phyloP scores from a whole-genome alignment of 2,797 vertebrate species.

The Linurgus olivaceus region DNA sequence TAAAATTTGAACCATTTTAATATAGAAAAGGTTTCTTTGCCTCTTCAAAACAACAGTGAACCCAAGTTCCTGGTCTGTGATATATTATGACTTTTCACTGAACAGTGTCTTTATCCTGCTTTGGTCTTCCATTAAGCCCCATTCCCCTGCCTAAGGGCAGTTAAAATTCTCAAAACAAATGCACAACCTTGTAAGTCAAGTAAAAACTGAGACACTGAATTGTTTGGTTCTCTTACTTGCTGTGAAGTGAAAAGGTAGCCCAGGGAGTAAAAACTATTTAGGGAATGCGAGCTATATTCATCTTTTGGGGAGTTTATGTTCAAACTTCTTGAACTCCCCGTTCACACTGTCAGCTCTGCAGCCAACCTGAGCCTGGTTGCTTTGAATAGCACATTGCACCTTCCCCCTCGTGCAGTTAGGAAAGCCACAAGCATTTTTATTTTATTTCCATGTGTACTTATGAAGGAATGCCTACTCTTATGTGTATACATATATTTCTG shows the following conservation, averaged over 20 bases:
- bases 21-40: neutral
- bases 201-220: neutral
- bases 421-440: neutral
- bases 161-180: neutral
- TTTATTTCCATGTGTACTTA: neutral
- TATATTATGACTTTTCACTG: neutral
- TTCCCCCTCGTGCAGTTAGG: neutral
- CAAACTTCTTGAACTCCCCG: neutral
- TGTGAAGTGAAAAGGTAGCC: neutral
- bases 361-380: accelerated
- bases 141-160: neutral
- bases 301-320: too few relatives aligned
- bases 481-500: accelerated
- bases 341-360: neutral
- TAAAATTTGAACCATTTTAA: neutral
- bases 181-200: neutral
- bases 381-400: accelerated
- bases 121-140: neutral
- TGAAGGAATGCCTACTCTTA: neutral
- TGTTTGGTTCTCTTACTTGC: neutral
- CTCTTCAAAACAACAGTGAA: neutral
- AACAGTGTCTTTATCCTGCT: neutral
- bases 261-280: neutral
- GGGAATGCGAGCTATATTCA: neutral
- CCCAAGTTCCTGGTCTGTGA: neutral